Evolutionary conservation across 1,140 invertebrate species (phyloP).

Genomic region (Habropoda laboriosa): DNA sequence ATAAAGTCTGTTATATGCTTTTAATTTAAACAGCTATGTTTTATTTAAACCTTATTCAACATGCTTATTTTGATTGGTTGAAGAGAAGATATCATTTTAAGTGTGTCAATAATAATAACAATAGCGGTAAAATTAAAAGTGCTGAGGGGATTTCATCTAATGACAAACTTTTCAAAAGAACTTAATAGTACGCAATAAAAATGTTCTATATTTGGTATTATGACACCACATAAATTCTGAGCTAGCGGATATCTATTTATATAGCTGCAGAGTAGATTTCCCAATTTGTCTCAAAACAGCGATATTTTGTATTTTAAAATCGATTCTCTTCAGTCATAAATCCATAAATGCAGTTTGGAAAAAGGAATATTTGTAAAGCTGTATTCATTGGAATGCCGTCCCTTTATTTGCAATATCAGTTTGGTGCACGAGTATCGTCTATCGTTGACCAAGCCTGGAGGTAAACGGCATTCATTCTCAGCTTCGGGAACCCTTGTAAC

Average conservation of each 20-base stretch:
- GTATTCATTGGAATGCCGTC: not conserved
- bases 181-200: too few relatives aligned
- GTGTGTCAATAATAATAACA: too few relatives aligned
- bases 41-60: too few relatives aligned
- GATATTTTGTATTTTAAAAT: not conserved
- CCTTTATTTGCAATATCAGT: slow-evolving; percentile 27
- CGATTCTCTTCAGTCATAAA: not conserved
- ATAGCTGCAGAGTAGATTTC: not conserved
- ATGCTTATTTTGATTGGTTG: too few relatives aligned
- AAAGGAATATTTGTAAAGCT: not conserved
- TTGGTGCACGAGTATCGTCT: slow-evolving; percentile 6
- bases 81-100: too few relatives aligned
- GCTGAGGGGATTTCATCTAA: too few relatives aligned
- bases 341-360: not conserved
- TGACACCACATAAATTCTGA: too few relatives aligned
- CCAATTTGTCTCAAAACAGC: not conserved
- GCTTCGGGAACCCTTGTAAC: slow-evolving; percentile 17
- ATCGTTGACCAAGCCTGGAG: slow-evolving; percentile 18
- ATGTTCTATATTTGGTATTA: too few relatives aligned
- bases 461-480: slow-evolving; percentile 23
- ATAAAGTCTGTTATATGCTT: not conserved
- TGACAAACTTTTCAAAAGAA: too few relatives aligned
- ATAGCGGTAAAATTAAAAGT: too few relatives aligned
- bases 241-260: not conserved
- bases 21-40: too few relatives aligned